phyloP scores from a whole-genome alignment of 2,888 invertebrate genomes.

The Sphaerophoria rueppellii region DNA sequence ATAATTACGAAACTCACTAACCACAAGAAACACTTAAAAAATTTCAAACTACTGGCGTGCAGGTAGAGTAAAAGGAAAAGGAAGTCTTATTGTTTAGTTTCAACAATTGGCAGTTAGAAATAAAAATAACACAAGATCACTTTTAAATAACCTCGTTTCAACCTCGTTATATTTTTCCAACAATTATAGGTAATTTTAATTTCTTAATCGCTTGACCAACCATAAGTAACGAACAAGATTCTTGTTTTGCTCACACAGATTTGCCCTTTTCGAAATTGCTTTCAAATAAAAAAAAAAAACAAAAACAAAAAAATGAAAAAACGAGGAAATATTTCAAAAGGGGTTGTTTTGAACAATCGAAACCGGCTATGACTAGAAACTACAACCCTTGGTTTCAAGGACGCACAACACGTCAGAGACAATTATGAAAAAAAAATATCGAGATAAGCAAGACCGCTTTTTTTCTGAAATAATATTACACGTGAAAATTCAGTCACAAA shows the following conservation, averaged over 20 bases:
- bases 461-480: slow-evolving; percentile 25
- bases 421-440: not conserved
- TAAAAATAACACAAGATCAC: slow-evolving; percentile 36
- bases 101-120: not conserved
- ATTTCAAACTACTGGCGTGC: slow-evolving; percentile 13
- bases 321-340: not conserved
- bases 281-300: not conserved
- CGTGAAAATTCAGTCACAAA: slow-evolving; percentile 21
- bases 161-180: slow-evolving; percentile 20
- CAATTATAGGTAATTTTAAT: slow-evolving; percentile 18
- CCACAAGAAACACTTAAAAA: slow-evolving; percentile 35
- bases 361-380: slow-evolving; percentile 35
- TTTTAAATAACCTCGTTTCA: slow-evolving; percentile 10
- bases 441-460: slow-evolving; percentile 26
- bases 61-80: not conserved
- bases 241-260: not conserved
- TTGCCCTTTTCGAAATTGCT: not conserved
- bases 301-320: not conserved
- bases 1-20: slow-evolving; percentile 29
- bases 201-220: slow-evolving; percentile 54
- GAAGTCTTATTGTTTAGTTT: not conserved
- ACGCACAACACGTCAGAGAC: not conserved
- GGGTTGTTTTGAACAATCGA: slow-evolving; percentile 37
- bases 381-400: slow-evolving; percentile 47
- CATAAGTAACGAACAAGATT: slow-evolving; percentile 48